phyloP scores from a whole-genome alignment of 2,797 vertebrate genomes.

The Thamnophis elegans region DNA sequence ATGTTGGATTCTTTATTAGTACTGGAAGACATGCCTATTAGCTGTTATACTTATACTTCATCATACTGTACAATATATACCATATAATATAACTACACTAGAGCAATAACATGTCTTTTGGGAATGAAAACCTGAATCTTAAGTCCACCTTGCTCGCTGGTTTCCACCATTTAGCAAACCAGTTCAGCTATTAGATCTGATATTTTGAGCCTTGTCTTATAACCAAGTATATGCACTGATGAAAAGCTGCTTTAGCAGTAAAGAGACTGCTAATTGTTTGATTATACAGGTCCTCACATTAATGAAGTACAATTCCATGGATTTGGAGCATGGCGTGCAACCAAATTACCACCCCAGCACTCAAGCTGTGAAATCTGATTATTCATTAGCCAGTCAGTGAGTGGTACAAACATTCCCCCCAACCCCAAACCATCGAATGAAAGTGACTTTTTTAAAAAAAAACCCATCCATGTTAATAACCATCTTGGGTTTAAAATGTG shows the following conservation, averaged over 20 bases:
- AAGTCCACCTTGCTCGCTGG: conserved; percentile 46
- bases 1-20: conserved; percentile 13
- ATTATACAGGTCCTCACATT: conserved; percentile 99
- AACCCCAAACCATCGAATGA: conserved; percentile 73
- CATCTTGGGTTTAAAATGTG: conserved; percentile 58
- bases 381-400: conserved; percentile 99
- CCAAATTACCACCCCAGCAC: conserved; percentile 97
- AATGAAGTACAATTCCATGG: conserved; percentile 98
- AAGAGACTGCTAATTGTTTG: conserved; percentile 97
- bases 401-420: conserved; percentile 87
- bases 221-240: conserved; percentile 86
- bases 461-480: conserved; percentile 46
- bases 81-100: not conserved
- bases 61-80: not conserved
- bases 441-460: conserved; percentile 58
- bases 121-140: conserved; percentile 21
- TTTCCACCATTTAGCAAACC: conserved; percentile 55
- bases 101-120: conserved; percentile 34
- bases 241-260: conserved; percentile 87
- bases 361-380: conserved; percentile 99
- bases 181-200: conserved; percentile 69
- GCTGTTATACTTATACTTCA: conserved; percentile 19
- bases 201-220: conserved; percentile 78
- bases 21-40: conserved; percentile 21
- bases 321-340: conserved; percentile 95